Conservation (phyloP, 2,888 invertebrate genomes). For the Mythimna loreyi region DNA sequence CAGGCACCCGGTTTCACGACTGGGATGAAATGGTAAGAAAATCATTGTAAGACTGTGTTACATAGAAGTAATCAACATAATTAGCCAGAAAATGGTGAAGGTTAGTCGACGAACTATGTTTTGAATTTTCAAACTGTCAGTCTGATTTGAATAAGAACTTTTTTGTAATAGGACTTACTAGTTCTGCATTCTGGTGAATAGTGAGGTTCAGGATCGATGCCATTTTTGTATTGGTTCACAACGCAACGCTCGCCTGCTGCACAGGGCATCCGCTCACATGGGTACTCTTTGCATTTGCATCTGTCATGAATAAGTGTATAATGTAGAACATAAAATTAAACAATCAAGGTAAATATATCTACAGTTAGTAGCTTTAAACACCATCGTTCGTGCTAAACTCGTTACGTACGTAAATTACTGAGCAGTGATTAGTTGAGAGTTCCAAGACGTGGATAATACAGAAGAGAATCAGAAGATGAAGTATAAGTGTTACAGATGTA, state of each 20-base stretch:
- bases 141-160: background rate
- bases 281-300: conserved; percentile 90
- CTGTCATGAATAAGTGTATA: conserved; percentile 67
- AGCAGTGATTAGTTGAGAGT: no score
- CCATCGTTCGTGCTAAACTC: no score
- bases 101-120: background rate
- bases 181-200: conserved; percentile 92
- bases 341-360: background rate
- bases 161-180: conserved; percentile 83
- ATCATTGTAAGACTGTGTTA: background rate
- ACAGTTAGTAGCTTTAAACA: background rate
- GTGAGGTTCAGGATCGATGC: conserved; percentile 73
- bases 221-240: conserved; percentile 90
- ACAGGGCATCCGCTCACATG: conserved; percentile 92
- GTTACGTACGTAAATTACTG: no score
- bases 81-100: background rate
- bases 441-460: no score
- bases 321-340: background rate
- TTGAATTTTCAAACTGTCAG: background rate
- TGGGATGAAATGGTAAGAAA: conserved; percentile 69
- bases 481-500: background rate
- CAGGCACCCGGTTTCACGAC: conserved; percentile 91
- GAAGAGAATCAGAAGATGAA: background rate
- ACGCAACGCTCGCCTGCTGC: conserved; percentile 93
- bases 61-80: no score